Conservation (phyloP, 2,113 vertebrate species). For the Helogale parvula region DNA sequence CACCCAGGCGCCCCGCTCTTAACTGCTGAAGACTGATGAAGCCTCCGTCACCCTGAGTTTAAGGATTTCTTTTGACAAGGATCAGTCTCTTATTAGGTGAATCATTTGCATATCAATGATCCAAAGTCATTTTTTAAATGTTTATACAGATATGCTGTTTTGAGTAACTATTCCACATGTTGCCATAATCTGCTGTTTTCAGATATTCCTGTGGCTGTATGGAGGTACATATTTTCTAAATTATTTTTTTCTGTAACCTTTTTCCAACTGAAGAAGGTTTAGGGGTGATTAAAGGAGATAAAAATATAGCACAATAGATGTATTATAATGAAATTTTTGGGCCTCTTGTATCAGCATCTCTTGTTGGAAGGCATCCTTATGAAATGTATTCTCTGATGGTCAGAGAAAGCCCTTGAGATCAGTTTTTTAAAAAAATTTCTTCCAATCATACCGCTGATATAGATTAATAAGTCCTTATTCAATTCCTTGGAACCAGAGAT, state of each 20-base stretch:
- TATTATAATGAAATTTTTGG: neutral
- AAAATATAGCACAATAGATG: neutral
- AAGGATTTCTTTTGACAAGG: neutral
- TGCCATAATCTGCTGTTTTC: neutral
- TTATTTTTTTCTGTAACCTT: neutral
- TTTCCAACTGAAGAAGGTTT: neutral
- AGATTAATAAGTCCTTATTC: neutral
- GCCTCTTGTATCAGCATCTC: neutral
- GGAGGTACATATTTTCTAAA: neutral
- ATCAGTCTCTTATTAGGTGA: too few species aligned
- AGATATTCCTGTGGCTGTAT: neutral
- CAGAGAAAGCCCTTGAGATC: neutral
- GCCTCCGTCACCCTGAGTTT: neutral
- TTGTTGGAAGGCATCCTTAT: neutral
- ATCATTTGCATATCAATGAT: too few species aligned
- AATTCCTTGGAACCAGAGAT: neutral
- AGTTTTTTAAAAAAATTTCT: neutral
- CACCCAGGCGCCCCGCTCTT: neutral
- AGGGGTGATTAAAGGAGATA: neutral
- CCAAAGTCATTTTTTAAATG: too few species aligned
- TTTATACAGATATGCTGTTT: neutral
- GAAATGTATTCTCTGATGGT: neutral
- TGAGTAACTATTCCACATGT: neutral
- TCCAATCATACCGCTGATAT: neutral
- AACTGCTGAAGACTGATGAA: neutral